Evolutionary conservation across 2,888 invertebrate genomes (phyloP).

Genomic region (Phasia obesa): DNA sequence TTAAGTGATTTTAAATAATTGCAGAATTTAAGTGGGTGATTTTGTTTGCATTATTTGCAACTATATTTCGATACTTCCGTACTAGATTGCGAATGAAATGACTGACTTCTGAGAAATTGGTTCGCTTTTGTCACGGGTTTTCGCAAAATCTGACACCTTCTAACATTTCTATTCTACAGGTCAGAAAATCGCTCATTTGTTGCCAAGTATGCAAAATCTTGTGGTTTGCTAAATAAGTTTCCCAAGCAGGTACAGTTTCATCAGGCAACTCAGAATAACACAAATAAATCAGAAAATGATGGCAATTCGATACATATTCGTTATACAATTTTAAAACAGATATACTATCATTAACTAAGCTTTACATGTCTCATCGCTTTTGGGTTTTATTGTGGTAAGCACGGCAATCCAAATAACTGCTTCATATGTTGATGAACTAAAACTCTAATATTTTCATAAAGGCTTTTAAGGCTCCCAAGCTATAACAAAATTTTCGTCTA

Average conservation of each 20-base stretch:
- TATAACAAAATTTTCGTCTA: neutral
- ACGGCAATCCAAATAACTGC: no score
- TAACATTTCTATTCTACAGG: neutral
- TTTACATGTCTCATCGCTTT: neutral
- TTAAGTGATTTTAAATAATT: neutral
- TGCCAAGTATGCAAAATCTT: neutral
- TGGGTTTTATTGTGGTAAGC: no score
- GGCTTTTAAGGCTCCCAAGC: neutral
- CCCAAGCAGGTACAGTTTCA: neutral
- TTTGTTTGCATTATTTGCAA: neutral
- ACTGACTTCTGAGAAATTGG: neutral
- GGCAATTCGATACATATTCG: neutral
- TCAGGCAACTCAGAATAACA: neutral
- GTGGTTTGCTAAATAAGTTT: neutral
- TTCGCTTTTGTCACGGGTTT: neutral
- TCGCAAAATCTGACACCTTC: neutral
- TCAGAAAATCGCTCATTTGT: neutral
- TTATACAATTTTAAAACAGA: neutral
- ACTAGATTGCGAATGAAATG: neutral
- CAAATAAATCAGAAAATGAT: neutral
- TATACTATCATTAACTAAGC: constrained; percentile 1
- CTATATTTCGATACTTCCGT: neutral
- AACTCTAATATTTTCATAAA: neutral
- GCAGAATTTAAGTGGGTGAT: neutral
- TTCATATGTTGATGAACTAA: neutral